phyloP scores from a whole-genome alignment of 2,888 invertebrate genomes.

The Agrypnus murinus region DNA sequence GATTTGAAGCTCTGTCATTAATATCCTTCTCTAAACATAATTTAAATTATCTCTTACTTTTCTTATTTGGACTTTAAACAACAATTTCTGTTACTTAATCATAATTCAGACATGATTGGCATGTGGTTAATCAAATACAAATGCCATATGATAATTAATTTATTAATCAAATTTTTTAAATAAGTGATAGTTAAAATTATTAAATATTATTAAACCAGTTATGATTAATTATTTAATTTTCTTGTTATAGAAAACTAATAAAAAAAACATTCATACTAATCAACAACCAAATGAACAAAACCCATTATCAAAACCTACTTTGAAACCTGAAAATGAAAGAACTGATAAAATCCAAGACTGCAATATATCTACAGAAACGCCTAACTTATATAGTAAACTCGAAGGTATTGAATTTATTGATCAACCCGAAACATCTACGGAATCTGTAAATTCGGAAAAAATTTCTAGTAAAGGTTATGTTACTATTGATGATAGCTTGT shows the following conservation, averaged over 20 bases:
- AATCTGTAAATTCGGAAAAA: constrained; percentile 73
- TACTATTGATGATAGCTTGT: constrained; percentile 73
- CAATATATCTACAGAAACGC: constrained; percentile 62
- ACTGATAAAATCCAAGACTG: constrained; percentile 47
- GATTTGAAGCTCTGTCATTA: too few species aligned
- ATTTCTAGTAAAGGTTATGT: constrained; percentile 63
- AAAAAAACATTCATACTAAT: not conserved
- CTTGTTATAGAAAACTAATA: not conserved
- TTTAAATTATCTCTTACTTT: too few species aligned
- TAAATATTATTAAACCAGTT: too few species aligned
- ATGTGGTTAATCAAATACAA: too few species aligned
- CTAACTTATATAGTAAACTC: constrained; percentile 58
- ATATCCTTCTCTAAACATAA: too few species aligned
- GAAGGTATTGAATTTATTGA: constrained; percentile 78
- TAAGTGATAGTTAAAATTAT: too few species aligned
- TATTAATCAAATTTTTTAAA: too few species aligned
- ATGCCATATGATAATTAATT: too few species aligned
- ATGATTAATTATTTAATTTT: too few species aligned
- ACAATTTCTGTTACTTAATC: too few species aligned
- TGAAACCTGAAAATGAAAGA: constrained; percentile 27
- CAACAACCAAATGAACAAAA: constrained; percentile 18
- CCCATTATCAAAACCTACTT: not conserved
- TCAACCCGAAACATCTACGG: constrained; percentile 75
- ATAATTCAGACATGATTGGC: too few species aligned
- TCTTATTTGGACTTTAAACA: too few species aligned